Evolutionary conservation across 2,113 vertebrate species (phyloP), one percentile per base, ranked within the genome.

Genomic region (Rafetus swinhoei): DNA sequence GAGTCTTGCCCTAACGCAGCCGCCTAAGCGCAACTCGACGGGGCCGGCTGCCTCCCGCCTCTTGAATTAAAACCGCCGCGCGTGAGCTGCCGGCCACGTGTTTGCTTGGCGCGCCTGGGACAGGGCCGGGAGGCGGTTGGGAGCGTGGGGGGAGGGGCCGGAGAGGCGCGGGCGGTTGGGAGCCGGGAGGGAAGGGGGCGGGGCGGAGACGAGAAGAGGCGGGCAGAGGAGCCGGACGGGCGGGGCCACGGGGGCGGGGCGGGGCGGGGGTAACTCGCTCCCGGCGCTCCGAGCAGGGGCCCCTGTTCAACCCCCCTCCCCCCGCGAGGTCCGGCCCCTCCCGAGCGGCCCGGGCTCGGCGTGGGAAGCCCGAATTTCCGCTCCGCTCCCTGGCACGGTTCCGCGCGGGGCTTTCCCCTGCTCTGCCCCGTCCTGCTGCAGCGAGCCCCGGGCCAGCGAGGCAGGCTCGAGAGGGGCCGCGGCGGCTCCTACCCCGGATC

Each of bases 351-450:
- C 94, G 97, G 97, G 96, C 97, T 79, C 95, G 90, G 97, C 97
- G 98, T 98, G 98, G 98, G 98, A 98, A 98, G 98, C 96, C 94
- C 97, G 95, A 97, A 97, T 98, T 98, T 98, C 98, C 98, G 98
- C 97, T 91, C 22, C 94, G 93, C 97, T 93, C 94, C 90, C 95
- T 57, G 92, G 94, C 94, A 53, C 92, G 54, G 55, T 90, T 95
- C 45, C 86, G 95, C 92, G 94, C 88, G 91, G 76, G 94, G 84
- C 87, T 95, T 90, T 92, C 86, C 85, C 94, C 92, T 5, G 84
- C 95, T 92, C 86, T 92, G 95, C 85, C 88, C 59, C 19, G 81
- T 88, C 96, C 74, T 13, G 45, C 16, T 12, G 13, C 21, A 3
- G 3, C 55, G 69, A 52, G 39, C 60, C 22, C 53, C 55, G 19